phyloP scores from a whole-genome alignment of 1,140 invertebrate genomes.

The Bombus balteatus region DNA sequence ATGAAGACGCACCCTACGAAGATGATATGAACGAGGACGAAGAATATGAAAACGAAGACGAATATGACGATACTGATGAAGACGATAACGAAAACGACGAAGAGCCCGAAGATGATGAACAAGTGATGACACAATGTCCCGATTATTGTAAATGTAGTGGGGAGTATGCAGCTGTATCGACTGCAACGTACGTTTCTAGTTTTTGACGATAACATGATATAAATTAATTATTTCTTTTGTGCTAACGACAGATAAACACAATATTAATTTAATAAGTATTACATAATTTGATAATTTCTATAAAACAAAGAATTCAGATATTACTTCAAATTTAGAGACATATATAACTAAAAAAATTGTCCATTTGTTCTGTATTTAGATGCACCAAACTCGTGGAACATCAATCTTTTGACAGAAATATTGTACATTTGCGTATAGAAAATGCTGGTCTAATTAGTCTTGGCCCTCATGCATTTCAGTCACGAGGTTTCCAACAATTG shows the following conservation, averaged over 20 bases:
- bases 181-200: constrained; percentile 77
- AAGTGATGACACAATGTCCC: constrained; percentile 72
- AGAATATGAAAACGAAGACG: constrained; percentile 65
- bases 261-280: not conserved
- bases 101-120: constrained; percentile 73
- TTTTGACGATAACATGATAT: constrained; percentile 20
- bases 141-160: constrained; percentile 77
- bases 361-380: constrained; percentile 52
- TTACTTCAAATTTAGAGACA: not conserved
- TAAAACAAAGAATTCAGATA: not conserved
- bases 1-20: constrained; percentile 69
- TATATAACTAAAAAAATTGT: not conserved
- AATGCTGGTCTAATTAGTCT: constrained; percentile 73
- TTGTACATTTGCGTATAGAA: constrained; percentile 75
- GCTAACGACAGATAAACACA: constrained; percentile 11
- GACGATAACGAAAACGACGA: constrained; percentile 67
- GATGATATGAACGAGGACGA: constrained; percentile 61
- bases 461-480: constrained; percentile 73
- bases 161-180: constrained; percentile 80
- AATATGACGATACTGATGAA: constrained; percentile 72
- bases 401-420: constrained; percentile 73
- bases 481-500: constrained; percentile 75
- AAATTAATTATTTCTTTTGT: constrained; percentile 22
- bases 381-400: constrained; percentile 76
- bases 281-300: not conserved